Conservation (phyloP, 2,113 vertebrate genomes). For the Crotalus viridis region DNA sequence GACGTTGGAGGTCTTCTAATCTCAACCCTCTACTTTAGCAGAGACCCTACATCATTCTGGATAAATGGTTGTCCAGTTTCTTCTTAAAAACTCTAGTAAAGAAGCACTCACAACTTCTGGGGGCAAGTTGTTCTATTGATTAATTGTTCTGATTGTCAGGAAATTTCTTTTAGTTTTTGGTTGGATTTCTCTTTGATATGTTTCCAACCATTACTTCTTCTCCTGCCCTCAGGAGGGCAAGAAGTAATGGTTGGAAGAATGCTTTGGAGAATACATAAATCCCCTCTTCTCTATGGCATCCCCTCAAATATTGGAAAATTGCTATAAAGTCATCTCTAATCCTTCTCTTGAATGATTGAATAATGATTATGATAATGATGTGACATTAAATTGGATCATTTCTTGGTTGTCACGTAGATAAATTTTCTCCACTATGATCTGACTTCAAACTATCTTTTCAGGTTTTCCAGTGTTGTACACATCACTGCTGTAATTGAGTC, state of each 20-base stretch:
- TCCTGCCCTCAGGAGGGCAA: not conserved
- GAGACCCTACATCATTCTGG: not conserved
- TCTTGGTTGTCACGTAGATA: not conserved
- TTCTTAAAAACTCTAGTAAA: not conserved
- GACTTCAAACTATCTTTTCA: not conserved
- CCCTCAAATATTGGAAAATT: not conserved
- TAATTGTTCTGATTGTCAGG: not conserved
- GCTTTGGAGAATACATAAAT: not conserved
- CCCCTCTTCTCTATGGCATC: not conserved
- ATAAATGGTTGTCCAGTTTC: not conserved
- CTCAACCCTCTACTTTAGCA: not conserved
- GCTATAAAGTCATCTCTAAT: not conserved
- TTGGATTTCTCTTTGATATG: not conserved
- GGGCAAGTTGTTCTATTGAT: not conserved
- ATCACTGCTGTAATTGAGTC: not conserved
- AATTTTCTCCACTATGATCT: not conserved
- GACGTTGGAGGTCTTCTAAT: not conserved
- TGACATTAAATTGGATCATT: not conserved
- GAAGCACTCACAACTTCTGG: not conserved
- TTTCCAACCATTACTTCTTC: not conserved
- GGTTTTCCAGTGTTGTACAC: not conserved
- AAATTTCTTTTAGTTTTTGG: not conserved
- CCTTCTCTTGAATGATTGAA: not conserved
- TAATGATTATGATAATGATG: not conserved
- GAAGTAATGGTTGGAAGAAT: not conserved